Evolutionary conservation across 1,140 invertebrate genomes (phyloP), one percentile per base, ranked within the genome.

Genomic region (Cardiocondyla obscurior): DNA sequence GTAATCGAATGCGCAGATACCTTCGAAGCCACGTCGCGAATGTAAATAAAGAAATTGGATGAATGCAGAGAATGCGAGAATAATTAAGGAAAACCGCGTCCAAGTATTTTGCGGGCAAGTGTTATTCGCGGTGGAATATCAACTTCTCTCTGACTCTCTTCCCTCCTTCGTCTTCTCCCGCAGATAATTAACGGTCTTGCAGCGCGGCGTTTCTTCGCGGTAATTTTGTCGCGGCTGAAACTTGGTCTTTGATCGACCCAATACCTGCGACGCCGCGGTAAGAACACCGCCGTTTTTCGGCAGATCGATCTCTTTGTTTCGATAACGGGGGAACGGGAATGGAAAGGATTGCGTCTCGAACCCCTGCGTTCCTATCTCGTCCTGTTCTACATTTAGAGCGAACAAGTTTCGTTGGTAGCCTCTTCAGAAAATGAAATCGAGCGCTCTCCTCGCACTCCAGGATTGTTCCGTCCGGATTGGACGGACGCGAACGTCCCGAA

Each of bases 351-450:
- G 33, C 14, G n/a, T 14, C 33, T 16, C n/a, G 19, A n/a, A n/a
- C n/a, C n/a, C n/a, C 36, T 30, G 19, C 58, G 74, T 77, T 51
- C 39, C 28, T 46, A 44, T 44, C 14, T 46, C n/a, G 70, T 33
- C 22, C 60, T 65, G 46, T 55, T 79, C 74, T 79, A 53, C 33
- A 79, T 79, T 65, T 46, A 67, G 62, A 64, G 60, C 74, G 60
- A 55, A 51, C 60, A 51, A 65, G 19, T 77, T 53, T 79, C 62
- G 49, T 53, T 64, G 74, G 64, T 69, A 7, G 62, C 30, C 65
- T n/a, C 46, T 42, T 42, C 67, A 49, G 77, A 77, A 51, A 81
- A 84, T 72, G 82, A 84, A 84, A 84, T 70, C 67, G 82, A 84
- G 67, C 82, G 60, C 69, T 81, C 39, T 46, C 55, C 44, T 62